phyloP scores from a whole-genome alignment of 2,797 vertebrate species.

The Bryconaethiops microstoma region DNA sequence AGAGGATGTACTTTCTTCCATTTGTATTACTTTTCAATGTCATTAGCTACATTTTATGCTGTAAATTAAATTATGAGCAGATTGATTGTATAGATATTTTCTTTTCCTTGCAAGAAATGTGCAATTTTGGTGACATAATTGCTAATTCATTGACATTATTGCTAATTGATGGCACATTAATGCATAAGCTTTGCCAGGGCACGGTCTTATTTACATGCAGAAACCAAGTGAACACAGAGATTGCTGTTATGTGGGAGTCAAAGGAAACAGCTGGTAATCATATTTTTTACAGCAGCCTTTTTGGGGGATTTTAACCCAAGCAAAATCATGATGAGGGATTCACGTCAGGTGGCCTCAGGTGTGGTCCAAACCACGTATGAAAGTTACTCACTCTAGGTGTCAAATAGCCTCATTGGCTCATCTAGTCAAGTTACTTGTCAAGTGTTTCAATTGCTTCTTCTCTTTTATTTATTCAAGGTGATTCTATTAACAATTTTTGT shows the following conservation, averaged over 20 bases:
- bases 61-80: background rate
- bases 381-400: background rate
- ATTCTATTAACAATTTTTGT: too few relatives aligned
- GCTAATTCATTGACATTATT: background rate
- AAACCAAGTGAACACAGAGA: background rate
- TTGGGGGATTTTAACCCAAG: background rate
- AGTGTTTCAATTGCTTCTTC: background rate
- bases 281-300: background rate
- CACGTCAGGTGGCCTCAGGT: background rate
- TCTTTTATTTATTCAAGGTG: background rate
- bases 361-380: background rate
- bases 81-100: background rate
- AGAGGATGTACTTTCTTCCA: background rate
- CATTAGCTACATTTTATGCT: background rate
- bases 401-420: background rate
- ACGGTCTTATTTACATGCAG: background rate
- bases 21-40: background rate
- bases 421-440: too few relatives aligned
- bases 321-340: background rate
- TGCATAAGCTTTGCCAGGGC: background rate
- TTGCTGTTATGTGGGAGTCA: background rate
- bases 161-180: background rate
- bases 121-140: background rate
- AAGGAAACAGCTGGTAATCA: background rate
- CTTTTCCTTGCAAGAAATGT: background rate